These are phyloP conservation scores for Theropithecus gelada DNA, from an alignment of 2,113 vertebrate genomes.

Conservation along the genomic window DNA sequence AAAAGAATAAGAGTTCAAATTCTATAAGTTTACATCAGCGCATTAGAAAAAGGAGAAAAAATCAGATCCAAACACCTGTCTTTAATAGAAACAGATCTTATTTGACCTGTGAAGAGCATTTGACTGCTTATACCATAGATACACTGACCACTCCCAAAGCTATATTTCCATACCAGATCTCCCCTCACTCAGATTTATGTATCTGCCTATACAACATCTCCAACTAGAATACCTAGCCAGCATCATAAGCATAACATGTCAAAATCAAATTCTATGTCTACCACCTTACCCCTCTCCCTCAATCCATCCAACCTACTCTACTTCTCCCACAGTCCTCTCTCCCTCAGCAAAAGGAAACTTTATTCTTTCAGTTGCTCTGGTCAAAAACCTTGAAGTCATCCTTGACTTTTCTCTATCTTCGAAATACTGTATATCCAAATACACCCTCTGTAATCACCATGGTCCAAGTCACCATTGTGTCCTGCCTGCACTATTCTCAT, in stretches of 20 bases:
- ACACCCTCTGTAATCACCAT: neutral
- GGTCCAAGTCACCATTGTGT: neutral
- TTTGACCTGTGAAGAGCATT: neutral
- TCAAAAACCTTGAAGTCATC: neutral
- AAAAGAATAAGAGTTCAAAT: conserved; percentile 55
- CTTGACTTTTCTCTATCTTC: neutral
- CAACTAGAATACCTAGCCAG: neutral
- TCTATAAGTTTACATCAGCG: neutral
- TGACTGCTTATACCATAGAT: neutral
- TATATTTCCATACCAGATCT: neutral
- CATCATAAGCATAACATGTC: neutral
- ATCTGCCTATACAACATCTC: neutral
- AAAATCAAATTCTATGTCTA: conserved; percentile 1
- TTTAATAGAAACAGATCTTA: neutral
- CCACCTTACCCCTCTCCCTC: neutral
- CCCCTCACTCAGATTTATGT: neutral
- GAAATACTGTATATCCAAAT: neutral
- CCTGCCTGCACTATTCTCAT: neutral
- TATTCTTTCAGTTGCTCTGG: neutral
- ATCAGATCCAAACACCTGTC: neutral
- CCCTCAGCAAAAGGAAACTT: neutral
- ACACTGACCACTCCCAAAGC: neutral
- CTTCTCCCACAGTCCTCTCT: neutral
- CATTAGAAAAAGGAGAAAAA: neutral
- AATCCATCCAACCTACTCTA: neutral